A percentile compares a stretch with the other conserved stretches of the same genome.
These are phyloP conservation scores for Folsomia candida DNA, from an alignment of 2,888 invertebrate species.

Conservation along the genomic window DNA sequence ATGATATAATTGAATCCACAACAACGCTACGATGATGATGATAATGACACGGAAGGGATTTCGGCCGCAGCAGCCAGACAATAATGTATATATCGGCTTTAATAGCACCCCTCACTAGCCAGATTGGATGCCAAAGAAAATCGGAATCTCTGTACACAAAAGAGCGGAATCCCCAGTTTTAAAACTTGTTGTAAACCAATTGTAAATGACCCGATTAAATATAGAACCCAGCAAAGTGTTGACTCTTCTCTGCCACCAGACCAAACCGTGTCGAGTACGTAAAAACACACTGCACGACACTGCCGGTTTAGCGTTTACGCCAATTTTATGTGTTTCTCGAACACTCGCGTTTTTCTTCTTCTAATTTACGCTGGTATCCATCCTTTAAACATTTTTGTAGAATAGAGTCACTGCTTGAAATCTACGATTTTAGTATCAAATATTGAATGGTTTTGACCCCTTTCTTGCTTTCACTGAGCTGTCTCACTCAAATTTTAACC, in stretches of 20 bases:
- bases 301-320: not conserved
- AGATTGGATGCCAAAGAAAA: not conserved
- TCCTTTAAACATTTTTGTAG: not conserved
- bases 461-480: not conserved
- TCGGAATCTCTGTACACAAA: not conserved
- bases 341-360: not conserved
- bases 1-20: too few relatives aligned
- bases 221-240: conserved; percentile 3
- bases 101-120: too few relatives aligned
- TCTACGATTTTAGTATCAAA: not conserved
- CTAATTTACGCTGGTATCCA: not conserved
- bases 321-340: not conserved
- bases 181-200: conserved; percentile 3
- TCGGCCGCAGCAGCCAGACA: too few relatives aligned
- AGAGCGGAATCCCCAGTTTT: not conserved
- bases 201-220: conserved; percentile 8
- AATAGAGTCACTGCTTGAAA: too few relatives aligned
- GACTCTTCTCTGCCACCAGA: not conserved
- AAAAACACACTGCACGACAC: not conserved
- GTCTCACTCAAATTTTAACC: too few relatives aligned
- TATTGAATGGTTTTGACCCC: not conserved
- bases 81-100: too few relatives aligned
- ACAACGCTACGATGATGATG: too few relatives aligned
- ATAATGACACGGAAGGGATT: too few relatives aligned
- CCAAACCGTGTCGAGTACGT: not conserved